phyloP scores from a whole-genome alignment of 1,140 invertebrate genomes.

The Cyphomyrmex costatus region DNA sequence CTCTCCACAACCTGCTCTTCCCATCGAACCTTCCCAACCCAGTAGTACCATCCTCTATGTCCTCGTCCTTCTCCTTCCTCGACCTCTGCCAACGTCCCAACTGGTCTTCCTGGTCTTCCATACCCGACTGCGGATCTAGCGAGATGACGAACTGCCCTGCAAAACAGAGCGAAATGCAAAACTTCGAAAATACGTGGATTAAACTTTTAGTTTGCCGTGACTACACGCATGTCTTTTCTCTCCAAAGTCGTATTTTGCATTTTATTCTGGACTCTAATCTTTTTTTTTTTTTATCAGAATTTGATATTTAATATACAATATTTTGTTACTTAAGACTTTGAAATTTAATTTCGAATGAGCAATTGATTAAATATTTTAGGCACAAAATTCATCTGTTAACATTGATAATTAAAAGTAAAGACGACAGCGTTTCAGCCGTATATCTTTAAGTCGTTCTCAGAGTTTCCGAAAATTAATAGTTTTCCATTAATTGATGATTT shows the following conservation, averaged over 20 bases:
- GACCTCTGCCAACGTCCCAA: constrained; percentile 71
- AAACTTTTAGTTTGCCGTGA: constrained; percentile 57
- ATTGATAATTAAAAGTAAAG: not conserved
- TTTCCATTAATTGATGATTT: not conserved
- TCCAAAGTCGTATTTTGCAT: not conserved
- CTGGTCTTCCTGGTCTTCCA: constrained; percentile 71
- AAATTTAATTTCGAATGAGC: not conserved
- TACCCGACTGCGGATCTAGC: constrained; percentile 78
- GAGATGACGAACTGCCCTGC: constrained; percentile 83
- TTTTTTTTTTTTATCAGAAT: not conserved
- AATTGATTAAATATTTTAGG: not conserved
- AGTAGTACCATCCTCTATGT: constrained; percentile 51
- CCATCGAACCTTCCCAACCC: constrained; percentile 64
- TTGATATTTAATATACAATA: not conserved
- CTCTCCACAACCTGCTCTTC: constrained; percentile 68
- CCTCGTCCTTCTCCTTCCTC: constrained; percentile 73
- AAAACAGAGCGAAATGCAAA: constrained; percentile 82
- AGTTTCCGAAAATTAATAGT: not conserved
- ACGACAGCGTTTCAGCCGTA: not conserved
- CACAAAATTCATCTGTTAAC: not conserved
- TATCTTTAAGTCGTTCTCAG: not conserved
- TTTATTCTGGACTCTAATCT: constrained; percentile 13
- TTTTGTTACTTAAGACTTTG: not conserved
- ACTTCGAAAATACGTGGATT: constrained; percentile 80
- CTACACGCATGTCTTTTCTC: not conserved